phyloP scores from a whole-genome alignment of 2,113 vertebrate genomes.

The Leucosticte australis region DNA sequence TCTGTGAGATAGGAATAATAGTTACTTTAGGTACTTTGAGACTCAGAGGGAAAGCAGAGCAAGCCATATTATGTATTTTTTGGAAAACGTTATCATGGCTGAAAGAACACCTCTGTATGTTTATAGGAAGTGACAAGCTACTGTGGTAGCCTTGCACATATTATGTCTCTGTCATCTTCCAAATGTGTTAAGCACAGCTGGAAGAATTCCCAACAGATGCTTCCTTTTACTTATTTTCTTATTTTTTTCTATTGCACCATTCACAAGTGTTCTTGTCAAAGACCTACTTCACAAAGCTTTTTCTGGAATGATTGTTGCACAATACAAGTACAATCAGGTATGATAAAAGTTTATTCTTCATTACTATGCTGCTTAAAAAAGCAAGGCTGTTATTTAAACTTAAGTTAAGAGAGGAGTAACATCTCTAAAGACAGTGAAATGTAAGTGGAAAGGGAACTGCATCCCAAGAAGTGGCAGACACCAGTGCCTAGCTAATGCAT shows the following conservation, averaged over 20 bases:
- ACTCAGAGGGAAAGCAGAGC: not conserved
- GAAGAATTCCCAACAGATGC: slow-evolving; percentile 17
- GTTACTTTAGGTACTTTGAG: not conserved
- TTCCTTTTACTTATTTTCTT: slow-evolving; percentile 19
- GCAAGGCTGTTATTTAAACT: not conserved
- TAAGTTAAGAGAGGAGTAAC: not conserved
- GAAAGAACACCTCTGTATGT: not conserved
- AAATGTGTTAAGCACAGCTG: slow-evolving; percentile 25
- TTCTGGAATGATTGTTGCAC: not conserved
- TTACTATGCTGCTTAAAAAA: not conserved
- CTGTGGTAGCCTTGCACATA: not conserved
- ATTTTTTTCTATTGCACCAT: not conserved
- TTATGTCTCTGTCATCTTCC: slow-evolving; percentile 23
- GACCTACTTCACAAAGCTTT: not conserved
- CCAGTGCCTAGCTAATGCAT: not conserved
- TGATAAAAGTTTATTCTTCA: not conserved
- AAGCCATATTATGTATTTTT: not conserved
- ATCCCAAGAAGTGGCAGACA: not conserved
- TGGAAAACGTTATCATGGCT: not conserved
- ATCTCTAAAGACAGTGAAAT: not conserved
- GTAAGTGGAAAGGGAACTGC: not conserved
- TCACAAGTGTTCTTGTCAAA: not conserved
- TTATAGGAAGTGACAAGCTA: slow-evolving; percentile 35
- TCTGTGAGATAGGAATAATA: not conserved
- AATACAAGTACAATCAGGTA: not conserved